Percentiles rank a stretch among this genome's conserved stretches.
These are phyloP conservation scores for Druon quercuslanigerum DNA, from an alignment of 1,140 invertebrate species.

Conservation along the genomic window DNA sequence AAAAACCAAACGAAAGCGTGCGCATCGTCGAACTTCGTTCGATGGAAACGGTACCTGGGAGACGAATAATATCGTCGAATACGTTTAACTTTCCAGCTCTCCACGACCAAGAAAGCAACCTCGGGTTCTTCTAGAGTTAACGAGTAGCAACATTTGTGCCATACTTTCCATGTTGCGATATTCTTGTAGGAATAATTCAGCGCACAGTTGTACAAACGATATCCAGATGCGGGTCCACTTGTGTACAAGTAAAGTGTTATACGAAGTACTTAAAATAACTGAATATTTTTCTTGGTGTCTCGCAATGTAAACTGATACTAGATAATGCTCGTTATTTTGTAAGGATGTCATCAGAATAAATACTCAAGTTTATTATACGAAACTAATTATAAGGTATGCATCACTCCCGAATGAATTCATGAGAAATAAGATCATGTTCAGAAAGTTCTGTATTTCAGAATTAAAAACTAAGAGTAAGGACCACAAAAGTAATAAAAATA, in stretches of 20 bases:
- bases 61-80: constrained; percentile 19
- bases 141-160: constrained; percentile 23
- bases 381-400: too few species aligned
- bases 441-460: constrained; percentile 5
- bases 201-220: constrained; percentile 28
- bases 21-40: constrained; percentile 31
- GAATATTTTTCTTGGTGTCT: constrained; percentile 66
- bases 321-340: constrained; percentile 64
- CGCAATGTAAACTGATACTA: constrained; percentile 61
- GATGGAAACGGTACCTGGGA: constrained; percentile 29
- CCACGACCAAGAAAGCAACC: constrained; percentile 1
- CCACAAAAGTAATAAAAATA: constrained; percentile 30
- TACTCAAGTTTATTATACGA: constrained; percentile 54
- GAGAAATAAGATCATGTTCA: constrained; percentile 1
- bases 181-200: constrained; percentile 28
- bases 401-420: neutral
- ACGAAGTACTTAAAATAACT: constrained; percentile 51
- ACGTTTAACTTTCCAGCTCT: constrained; percentile 26
- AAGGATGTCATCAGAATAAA: constrained; percentile 61
- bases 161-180: constrained; percentile 28
- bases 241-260: constrained; percentile 41
- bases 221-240: constrained; percentile 29
- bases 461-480: constrained; percentile 34
- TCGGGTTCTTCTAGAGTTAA: constrained; percentile 4
- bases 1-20: constrained; percentile 31